Evolutionary conservation across 2,113 vertebrate species (phyloP).

Genomic region (Macquaria australasica): DNA sequence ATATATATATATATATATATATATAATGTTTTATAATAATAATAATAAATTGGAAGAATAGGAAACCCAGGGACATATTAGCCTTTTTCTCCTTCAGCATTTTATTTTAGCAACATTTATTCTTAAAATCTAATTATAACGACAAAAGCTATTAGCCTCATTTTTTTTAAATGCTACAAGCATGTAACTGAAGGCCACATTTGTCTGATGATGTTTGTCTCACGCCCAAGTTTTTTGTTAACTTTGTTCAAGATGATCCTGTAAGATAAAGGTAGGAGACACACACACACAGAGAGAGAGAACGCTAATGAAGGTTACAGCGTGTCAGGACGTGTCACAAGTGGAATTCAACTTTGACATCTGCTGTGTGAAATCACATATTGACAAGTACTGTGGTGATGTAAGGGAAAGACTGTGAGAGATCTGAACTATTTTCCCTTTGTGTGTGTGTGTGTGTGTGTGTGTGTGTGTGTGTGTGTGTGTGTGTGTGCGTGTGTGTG

Average conservation of each 20-base stretch:
- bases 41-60: neutral
- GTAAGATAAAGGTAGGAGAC: neutral
- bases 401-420: constrained; percentile 58
- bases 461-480: constrained; percentile 7
- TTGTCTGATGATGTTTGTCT: constrained; percentile 6
- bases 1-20: neutral
- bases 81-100: neutral
- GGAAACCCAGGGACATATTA: neutral
- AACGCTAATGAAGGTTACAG: constrained; percentile 44
- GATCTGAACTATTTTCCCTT: constrained; percentile 31
- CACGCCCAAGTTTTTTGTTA: constrained; percentile 7
- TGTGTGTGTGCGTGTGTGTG: neutral
- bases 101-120: constrained; percentile 10
- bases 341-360: constrained; percentile 66
- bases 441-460: constrained; percentile 20
- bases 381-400: constrained; percentile 57
- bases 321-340: constrained; percentile 26
- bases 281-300: constrained; percentile 14
- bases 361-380: constrained; percentile 65
- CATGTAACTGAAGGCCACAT: neutral
- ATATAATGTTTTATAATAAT: neutral
- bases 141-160: neutral
- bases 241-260: constrained; percentile 12
- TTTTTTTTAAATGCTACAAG: neutral
- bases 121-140: neutral